A percentile compares a stretch with the other conserved stretches of the same genome.
Evolutionary conservation across 1,140 invertebrate species (phyloP).

Genomic region (Drosophila nigrodunni): DNA sequence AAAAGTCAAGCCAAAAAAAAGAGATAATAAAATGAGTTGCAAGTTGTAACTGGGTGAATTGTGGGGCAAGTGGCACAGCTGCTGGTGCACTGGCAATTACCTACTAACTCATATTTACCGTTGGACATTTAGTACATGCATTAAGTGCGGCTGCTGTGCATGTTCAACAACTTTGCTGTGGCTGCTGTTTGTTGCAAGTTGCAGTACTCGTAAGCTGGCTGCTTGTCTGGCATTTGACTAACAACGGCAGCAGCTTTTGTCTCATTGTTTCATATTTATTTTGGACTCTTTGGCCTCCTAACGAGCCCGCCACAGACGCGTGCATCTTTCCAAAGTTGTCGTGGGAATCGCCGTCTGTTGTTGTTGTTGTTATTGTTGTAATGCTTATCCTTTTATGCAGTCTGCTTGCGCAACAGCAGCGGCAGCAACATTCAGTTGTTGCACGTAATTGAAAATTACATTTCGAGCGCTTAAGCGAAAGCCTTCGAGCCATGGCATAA

Average conservation of each 20-base stretch:
- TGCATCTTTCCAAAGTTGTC: slow-evolving; percentile 75
- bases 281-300: slow-evolving; percentile 71
- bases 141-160: slow-evolving; percentile 67
- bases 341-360: slow-evolving; percentile 65
- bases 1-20: slow-evolving; percentile 64
- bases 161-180: slow-evolving; percentile 31
- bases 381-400: slow-evolving; percentile 80
- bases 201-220: slow-evolving; percentile 24
- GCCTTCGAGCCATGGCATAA: slow-evolving; percentile 64
- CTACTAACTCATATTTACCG: slow-evolving; percentile 82
- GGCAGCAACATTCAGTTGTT: slow-evolving; percentile 38
- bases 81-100: slow-evolving; percentile 70
- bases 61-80: slow-evolving; percentile 59
- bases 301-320: slow-evolving; percentile 67
- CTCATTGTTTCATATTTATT: slow-evolving; percentile 82
- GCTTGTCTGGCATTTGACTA: slow-evolving; percentile 49
- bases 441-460: slow-evolving; percentile 73
- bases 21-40: slow-evolving; percentile 23
- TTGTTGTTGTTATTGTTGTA: slow-evolving; percentile 51
- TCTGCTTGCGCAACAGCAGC: slow-evolving; percentile 67
- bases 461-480: slow-evolving; percentile 50
- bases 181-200: slow-evolving; percentile 31
- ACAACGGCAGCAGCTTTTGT: slow-evolving; percentile 63
- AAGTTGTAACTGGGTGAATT: slow-evolving; percentile 35
- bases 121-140: slow-evolving; percentile 81